A percentile compares a stretch with the other conserved stretches of the same genome.
These are phyloP conservation scores for Chloromyia formosa DNA, from an alignment of 2,888 invertebrate genomes.

Conservation along the genomic window DNA sequence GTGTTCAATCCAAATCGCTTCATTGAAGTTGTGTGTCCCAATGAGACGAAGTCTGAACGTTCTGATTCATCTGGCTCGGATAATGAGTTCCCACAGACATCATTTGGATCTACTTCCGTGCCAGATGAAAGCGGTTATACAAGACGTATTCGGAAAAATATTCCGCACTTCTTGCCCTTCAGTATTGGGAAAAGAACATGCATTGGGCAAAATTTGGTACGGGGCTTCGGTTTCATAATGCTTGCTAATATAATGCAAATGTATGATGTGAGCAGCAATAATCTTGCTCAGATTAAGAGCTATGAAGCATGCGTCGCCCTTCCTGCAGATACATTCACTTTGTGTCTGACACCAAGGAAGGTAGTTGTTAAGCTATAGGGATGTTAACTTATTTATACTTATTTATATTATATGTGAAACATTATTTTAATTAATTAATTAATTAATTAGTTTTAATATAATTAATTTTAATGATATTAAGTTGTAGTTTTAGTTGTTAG, in stretches of 20 bases:
- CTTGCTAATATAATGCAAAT: slow-evolving; percentile 76
- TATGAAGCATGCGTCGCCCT: slow-evolving; percentile 76
- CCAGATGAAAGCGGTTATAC: background rate
- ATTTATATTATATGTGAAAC: no score
- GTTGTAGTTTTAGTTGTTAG: no score
- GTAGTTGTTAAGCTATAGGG: no score
- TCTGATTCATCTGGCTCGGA: no score
- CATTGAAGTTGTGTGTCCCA: slow-evolving; percentile 63
- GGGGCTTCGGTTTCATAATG: slow-evolving; percentile 77
- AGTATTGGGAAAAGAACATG: slow-evolving; percentile 83
- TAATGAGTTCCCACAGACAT: no score
- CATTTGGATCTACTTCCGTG: no score
- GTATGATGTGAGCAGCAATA: slow-evolving; percentile 71
- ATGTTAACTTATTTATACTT: no score
- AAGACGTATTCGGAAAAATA: slow-evolving; percentile 64
- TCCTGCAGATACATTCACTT: slow-evolving; percentile 74
- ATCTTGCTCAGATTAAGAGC: slow-evolving; percentile 66
- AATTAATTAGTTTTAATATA: no score
- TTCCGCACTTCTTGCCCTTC: slow-evolving; percentile 80
- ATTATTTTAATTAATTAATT: no score
- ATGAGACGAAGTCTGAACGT: no score
- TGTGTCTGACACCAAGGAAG: slow-evolving; percentile 67
- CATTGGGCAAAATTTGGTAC: slow-evolving; percentile 79
- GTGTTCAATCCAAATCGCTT: slow-evolving; percentile 81
- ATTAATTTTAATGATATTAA: no score